Evolutionary conservation across 30 jellyfish, hydroid and myxozoan genomes (phyloP).

Genomic region (Hydractinia symbiolongicarpus): DNA sequence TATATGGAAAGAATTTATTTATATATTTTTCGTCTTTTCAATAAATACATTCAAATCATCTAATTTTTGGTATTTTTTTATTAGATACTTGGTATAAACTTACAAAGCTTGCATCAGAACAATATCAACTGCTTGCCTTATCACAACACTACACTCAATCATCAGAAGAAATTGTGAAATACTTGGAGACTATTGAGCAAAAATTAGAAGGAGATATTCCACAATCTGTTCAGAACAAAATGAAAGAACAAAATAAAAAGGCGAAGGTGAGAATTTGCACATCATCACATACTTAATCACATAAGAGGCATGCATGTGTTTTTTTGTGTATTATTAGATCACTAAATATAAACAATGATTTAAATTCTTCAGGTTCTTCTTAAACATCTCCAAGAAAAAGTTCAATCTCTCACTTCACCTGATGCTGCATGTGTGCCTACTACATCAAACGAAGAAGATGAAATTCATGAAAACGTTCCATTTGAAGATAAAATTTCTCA

Average conservation of each 20-base stretch:
- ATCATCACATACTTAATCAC: no score
- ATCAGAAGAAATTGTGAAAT: slow-evolving; percentile 45
- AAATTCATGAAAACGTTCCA: slow-evolving; percentile 9
- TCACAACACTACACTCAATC: slow-evolving; percentile 70
- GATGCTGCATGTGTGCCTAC: background rate
- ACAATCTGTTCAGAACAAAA: slow-evolving; percentile 43
- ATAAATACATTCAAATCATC: no score
- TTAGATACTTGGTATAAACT: slow-evolving; percentile 63
- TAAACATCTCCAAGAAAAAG: background rate
- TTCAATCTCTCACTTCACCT: background rate
- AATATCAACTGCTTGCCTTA: slow-evolving; percentile 63
- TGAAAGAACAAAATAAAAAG: slow-evolving; percentile 43
- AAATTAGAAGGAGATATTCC: slow-evolving; percentile 50
- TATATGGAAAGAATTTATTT: no score
- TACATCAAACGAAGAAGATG: background rate
- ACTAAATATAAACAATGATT: background rate
- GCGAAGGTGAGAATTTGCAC: slow-evolving; percentile 54
- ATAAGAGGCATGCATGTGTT: background rate
- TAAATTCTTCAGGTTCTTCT: background rate
- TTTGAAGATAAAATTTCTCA: slow-evolving; percentile 66
- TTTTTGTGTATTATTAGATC: background rate
- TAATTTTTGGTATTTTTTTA: no score
- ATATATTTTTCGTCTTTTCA: no score
- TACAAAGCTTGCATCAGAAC: slow-evolving; percentile 67
- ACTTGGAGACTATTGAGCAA: slow-evolving; percentile 49